These are phyloP conservation scores for Laticauda colubrina DNA, from an alignment of 2,113 vertebrate species.

Conservation along the genomic window DNA sequence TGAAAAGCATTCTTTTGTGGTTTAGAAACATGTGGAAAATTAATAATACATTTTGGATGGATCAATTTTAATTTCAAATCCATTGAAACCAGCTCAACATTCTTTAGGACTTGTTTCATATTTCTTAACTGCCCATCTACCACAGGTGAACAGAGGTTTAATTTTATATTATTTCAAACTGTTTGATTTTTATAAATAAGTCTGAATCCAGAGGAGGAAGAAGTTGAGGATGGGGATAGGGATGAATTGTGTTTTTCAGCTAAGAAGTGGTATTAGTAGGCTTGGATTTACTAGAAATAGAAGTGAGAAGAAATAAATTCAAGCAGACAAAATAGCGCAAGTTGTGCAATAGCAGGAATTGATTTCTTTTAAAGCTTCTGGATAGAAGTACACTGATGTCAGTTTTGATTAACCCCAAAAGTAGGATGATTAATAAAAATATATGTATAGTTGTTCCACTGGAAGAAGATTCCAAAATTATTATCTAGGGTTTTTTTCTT, in stretches of 20 bases:
- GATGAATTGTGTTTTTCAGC: background rate
- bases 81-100: background rate
- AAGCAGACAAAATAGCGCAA: too few relatives aligned
- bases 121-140: background rate
- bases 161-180: background rate
- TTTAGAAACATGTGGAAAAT: background rate
- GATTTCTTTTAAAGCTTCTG: too few relatives aligned
- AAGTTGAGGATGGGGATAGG: too few relatives aligned
- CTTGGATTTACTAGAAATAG: background rate
- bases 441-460: too few relatives aligned
- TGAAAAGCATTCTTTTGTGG: background rate
- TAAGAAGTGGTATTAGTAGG: background rate
- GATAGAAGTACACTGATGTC: too few relatives aligned
- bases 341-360: too few relatives aligned
- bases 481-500: too few relatives aligned
- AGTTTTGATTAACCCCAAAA: too few relatives aligned
- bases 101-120: background rate
- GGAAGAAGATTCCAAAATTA: too few relatives aligned
- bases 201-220: too few relatives aligned
- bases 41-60: background rate
- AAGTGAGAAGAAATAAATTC: background rate
- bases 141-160: background rate
- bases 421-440: too few relatives aligned
- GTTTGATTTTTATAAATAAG: background rate
- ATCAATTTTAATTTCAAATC: background rate